A percentile compares a stretch with the other conserved stretches of the same genome.
Evolutionary conservation across 2,888 invertebrate genomes (phyloP).

Genomic region (Tenodera sinensis): DNA sequence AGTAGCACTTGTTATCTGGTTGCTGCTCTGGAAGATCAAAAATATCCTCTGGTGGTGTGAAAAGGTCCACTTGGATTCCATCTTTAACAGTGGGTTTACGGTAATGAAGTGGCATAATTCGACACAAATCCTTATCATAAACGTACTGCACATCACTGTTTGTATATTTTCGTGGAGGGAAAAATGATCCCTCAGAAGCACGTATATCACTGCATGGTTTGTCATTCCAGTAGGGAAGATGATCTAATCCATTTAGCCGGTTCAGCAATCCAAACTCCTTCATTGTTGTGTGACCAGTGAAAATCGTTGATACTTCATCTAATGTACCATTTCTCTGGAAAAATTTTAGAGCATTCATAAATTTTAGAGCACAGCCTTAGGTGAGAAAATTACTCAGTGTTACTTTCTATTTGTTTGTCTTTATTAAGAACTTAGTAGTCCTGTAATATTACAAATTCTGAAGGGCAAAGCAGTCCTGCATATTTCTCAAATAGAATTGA

Average conservation of each 20-base stretch:
- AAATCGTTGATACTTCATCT: conserved; percentile 75
- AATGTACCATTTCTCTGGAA: conserved; percentile 76
- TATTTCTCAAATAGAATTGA: too few relatives aligned
- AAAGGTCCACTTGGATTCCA: conserved; percentile 63
- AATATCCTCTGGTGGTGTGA: conserved; percentile 65
- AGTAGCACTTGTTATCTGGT: conserved; percentile 72
- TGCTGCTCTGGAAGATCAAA: conserved; percentile 58
- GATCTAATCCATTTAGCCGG: conserved; percentile 70
- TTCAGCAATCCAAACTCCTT: conserved; percentile 75
- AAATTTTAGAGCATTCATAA: neutral
- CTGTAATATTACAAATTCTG: too few relatives aligned
- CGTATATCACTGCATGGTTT: conserved; percentile 63
- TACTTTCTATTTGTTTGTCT: neutral
- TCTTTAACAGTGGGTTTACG: conserved; percentile 65
- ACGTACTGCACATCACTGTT: conserved; percentile 67
- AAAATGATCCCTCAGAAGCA: conserved; percentile 79
- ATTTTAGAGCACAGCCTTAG: neutral
- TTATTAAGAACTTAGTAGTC: too few relatives aligned
- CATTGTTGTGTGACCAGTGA: conserved; percentile 70
- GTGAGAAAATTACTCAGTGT: neutral
- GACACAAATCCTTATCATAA: conserved; percentile 84
- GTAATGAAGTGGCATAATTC: conserved; percentile 72
- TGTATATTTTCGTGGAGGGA: conserved; percentile 72
- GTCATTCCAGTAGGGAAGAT: conserved; percentile 71
- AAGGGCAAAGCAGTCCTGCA: too few relatives aligned